Evolutionary conservation across 1,140 invertebrate species (phyloP), one percentile per base, ranked within the genome.

Genomic region (Drosophila ambigua): DNA sequence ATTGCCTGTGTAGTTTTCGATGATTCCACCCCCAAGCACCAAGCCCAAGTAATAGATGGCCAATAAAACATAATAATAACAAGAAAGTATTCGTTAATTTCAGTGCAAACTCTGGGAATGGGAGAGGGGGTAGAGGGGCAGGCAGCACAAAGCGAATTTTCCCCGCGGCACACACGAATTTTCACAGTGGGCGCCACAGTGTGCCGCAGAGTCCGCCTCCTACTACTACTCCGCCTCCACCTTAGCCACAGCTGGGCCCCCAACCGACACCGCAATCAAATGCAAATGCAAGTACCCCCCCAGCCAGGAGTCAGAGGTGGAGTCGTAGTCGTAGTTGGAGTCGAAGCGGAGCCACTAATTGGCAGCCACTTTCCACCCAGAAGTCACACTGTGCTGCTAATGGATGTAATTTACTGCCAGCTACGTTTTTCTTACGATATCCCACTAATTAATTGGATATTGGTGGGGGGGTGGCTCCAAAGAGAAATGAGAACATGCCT

Each of bases 301-400:
- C 35, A 39, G 35, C 11, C 44, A 26, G 39, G 43, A 51, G 13
- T n/a, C 50, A 49, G 50, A 35, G 31, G 31, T 35, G 61, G 64
- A 66, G 46, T 16, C 24, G 51, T 50, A 57, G 51, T 58, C 24
- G 61, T 61, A 66, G 46, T 16, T 16, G 51, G 54, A 57, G 51
- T 58, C 69, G 63, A 63, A 60, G 77, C 63, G 46, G 73, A 13
- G 71, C 53, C 75, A 74, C 76, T 88, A 88, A 88, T 88, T 89
- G 83, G 79, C 64, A 84, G 58, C 50, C 79, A 88, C 83, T 88
- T 87, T 83, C 77, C 75, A 74, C 50, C 61, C 50, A 73, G 83
- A 88, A 83, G 67, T 79, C 83, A 83, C 79, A 88, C 83, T 88
- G 83, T 68, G 83, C 58, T 69, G 72, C 84, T 88, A 88, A 88